These are phyloP conservation scores for Ciconia boyciana DNA, from an alignment of 2,113 vertebrate genomes.

Conservation along the genomic window DNA sequence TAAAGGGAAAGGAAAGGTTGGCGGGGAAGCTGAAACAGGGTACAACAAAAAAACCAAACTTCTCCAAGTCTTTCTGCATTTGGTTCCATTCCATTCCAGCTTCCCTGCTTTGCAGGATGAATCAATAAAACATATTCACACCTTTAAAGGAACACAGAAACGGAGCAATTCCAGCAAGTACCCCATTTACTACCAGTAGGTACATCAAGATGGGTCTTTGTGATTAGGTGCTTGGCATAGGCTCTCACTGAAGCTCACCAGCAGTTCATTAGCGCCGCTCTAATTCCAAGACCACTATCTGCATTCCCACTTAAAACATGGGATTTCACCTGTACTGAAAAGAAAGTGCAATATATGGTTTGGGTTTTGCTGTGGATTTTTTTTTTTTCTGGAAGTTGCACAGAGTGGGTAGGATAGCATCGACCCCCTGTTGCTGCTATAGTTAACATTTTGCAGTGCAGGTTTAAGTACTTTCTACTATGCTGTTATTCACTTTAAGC, in stretches of 20 bases:
- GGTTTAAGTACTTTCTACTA: background rate
- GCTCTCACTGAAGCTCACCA: background rate
- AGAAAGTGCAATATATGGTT: background rate
- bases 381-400: background rate
- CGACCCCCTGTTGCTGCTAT: fast-evolving
- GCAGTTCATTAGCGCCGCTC: background rate
- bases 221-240: background rate
- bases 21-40: background rate
- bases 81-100: background rate
- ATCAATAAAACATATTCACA: background rate
- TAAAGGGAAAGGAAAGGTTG: background rate
- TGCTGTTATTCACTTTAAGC: background rate
- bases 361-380: background rate
- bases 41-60: background rate
- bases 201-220: background rate
- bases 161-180: background rate
- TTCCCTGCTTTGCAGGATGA: background rate
- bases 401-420: background rate
- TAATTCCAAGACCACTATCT: background rate
- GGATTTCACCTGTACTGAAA: background rate
- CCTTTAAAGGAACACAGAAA: background rate
- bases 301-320: background rate
- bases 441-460: background rate
- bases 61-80: background rate
- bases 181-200: background rate